A percentile compares a stretch with the other conserved stretches of the same genome.
Conservation (phyloP, 1,140 invertebrate species). For the Radopholus similis region DNA sequence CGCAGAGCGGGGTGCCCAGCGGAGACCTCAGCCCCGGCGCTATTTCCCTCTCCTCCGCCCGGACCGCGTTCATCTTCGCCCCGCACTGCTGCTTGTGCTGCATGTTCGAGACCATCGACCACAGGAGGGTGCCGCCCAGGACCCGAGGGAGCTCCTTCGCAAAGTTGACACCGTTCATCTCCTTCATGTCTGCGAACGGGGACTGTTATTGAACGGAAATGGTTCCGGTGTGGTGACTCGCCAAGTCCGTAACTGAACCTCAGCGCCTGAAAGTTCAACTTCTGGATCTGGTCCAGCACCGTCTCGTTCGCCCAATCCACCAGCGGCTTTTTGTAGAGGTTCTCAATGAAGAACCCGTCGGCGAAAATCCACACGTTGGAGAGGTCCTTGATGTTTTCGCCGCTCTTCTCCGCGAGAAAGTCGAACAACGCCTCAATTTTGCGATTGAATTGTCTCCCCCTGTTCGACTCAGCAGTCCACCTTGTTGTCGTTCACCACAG, state of each 20-base stretch:
- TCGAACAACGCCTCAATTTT: constrained; percentile 19
- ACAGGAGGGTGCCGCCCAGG: constrained; percentile 31
- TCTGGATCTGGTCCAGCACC: constrained; percentile 4
- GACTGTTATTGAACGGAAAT: neutral
- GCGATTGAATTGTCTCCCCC: neutral
- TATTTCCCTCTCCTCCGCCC: constrained; percentile 7
- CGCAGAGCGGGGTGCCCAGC: constrained; percentile 10
- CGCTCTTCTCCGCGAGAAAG: constrained; percentile 14
- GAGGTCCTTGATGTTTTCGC: constrained; percentile 5
- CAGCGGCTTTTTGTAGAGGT: constrained; percentile 10
- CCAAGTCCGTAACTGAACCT: constrained; percentile 12
- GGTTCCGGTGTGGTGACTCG: neutral
- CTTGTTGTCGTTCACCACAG: neutral
- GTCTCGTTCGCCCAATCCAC: constrained; percentile 6
- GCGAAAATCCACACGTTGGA: constrained; percentile 21
- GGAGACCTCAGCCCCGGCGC: neutral
- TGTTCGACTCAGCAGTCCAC: constrained; percentile 8
- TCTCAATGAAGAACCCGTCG: constrained; percentile 22
- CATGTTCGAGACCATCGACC: constrained; percentile 23
- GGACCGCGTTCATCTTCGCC: constrained; percentile 2
- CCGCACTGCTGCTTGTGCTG: constrained; percentile 19
- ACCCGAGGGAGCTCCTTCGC: constrained; percentile 27
- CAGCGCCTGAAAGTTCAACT: neutral
- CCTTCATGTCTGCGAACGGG: constrained; percentile 14
- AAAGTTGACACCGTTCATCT: constrained; percentile 32